phyloP scores from a whole-genome alignment of 2,888 invertebrate genomes.

The Drosophila suboccidentalis region DNA sequence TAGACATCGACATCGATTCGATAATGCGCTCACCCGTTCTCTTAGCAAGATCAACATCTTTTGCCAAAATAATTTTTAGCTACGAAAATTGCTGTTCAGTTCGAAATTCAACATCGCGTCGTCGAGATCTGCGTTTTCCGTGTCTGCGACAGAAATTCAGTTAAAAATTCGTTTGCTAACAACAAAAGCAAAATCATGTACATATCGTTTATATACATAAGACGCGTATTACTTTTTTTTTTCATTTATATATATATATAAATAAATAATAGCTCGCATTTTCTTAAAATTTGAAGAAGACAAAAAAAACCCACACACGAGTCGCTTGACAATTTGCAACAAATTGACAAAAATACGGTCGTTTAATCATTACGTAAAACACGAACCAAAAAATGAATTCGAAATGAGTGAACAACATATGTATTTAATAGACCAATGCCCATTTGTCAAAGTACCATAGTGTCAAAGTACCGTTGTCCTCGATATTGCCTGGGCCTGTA shows the following conservation, averaged over 20 bases:
- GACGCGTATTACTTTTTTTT: conserved; percentile 42
- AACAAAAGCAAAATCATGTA: conserved; percentile 53
- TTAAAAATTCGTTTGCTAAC: conserved; percentile 44
- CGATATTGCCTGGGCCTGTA: conserved; percentile 43
- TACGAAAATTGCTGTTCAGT: conserved; percentile 67
- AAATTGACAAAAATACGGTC: conserved; percentile 72
- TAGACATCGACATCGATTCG: conserved; percentile 9
- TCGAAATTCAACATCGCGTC: conserved; percentile 73
- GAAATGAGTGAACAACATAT: conserved; percentile 22
- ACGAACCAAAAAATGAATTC: conserved; percentile 32
- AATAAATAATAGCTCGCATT: conserved; percentile 72
- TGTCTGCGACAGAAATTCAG: conserved; percentile 35
- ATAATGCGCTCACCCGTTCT: conserved; percentile 40
- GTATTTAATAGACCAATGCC: conserved; percentile 42
- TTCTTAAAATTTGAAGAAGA: conserved; percentile 43
- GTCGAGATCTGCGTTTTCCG: conserved; percentile 58
- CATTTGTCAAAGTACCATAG: conserved; percentile 55
- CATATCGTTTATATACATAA: conserved; percentile 52
- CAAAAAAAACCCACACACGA: conserved; percentile 39
- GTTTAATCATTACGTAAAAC: conserved; percentile 79
- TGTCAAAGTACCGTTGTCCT: conserved; percentile 56
- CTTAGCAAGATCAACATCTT: conserved; percentile 55
- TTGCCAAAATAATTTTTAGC: conserved; percentile 75
- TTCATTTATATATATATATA: conserved; percentile 65
- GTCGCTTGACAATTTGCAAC: conserved; percentile 69